Evolutionary conservation across 2,797 vertebrate species (phyloP), one percentile per base, ranked within the genome.

Genomic region (Sebastes flavidus): DNA sequence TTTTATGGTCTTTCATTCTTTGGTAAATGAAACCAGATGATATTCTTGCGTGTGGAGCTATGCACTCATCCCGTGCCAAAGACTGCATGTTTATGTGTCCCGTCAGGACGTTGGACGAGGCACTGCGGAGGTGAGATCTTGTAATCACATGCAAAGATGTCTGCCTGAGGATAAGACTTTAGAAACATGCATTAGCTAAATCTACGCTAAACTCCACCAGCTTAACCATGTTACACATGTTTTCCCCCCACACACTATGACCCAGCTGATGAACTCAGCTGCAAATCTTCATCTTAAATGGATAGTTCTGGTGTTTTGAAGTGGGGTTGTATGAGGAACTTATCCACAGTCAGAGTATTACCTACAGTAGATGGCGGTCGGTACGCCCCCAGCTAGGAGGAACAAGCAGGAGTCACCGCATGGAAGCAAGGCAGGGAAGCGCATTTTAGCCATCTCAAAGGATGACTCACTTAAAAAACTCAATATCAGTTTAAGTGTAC

Each of bases 1-100:
- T 79, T 85, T 75, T 46, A 83, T 55, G 25, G 52, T 49, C 72
- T 72, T 38, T 75, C 70, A 63, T 88, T 82, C 81, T 62, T 81
- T 62, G 20, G 9, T 81, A 85, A 89, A 74, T 78, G 72, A 81
- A 90, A 86, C 82, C 89, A 91, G 90, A 91, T 85, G 82, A 62
- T 36, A 76, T 34, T 68, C 32, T 62, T 52, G 52, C 11, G 4
- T 46, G 65, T 29, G 55, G 76, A 75, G 66, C 24, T 72, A 30
- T 69, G 65, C 36, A 65, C 46, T 59, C 71, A 72, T n/a, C 52
- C 54, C 22, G 65, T 34, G 74, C 61, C 70, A 70, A 36, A 74
- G 46, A 5, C 18, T 29, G 61, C 29, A 4, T 60, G 42, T 76
- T 83, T 80, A 65, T 75, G 69, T 54, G 54, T 54, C 66, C 52